phyloP scores from a whole-genome alignment of 2,797 vertebrate species.

The Tachyglossus aculeatus region DNA sequence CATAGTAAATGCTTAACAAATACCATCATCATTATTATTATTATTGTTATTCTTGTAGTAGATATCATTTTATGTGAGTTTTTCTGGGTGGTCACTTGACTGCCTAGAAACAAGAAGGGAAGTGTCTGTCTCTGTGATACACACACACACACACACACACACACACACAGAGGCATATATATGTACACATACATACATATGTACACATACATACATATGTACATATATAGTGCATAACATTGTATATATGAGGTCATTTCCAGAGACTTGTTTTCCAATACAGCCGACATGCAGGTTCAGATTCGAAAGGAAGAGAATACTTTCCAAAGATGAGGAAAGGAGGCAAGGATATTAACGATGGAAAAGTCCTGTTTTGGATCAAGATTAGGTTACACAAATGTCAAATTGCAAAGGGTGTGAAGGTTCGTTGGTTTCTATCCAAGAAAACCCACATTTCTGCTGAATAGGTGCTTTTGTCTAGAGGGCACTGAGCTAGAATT shows the following conservation, averaged over 20 bases:
- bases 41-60: too few relatives aligned
- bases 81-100: too few relatives aligned
- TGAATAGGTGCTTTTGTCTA: conserved; percentile 47
- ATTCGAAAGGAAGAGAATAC: neutral
- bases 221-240: too few relatives aligned
- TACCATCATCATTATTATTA: too few relatives aligned
- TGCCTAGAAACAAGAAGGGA: too few relatives aligned
- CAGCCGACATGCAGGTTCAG: neutral
- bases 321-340: neutral
- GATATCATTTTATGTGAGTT: too few relatives aligned
- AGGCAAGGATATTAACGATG: neutral
- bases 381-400: conserved; percentile 21
- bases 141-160: too few relatives aligned
- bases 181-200: too few relatives aligned
- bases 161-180: too few relatives aligned
- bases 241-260: neutral
- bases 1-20: too few relatives aligned
- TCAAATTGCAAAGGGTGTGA: conserved; percentile 24
- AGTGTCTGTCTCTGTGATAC: too few relatives aligned
- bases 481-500: conserved; percentile 36
- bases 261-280: neutral
- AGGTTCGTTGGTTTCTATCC: conserved; percentile 26
- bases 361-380: conserved; percentile 15
- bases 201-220: too few relatives aligned
- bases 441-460: conserved; percentile 17